Conservation (phyloP, 1,140 invertebrate species). For the Penaeus japonicus region DNA sequence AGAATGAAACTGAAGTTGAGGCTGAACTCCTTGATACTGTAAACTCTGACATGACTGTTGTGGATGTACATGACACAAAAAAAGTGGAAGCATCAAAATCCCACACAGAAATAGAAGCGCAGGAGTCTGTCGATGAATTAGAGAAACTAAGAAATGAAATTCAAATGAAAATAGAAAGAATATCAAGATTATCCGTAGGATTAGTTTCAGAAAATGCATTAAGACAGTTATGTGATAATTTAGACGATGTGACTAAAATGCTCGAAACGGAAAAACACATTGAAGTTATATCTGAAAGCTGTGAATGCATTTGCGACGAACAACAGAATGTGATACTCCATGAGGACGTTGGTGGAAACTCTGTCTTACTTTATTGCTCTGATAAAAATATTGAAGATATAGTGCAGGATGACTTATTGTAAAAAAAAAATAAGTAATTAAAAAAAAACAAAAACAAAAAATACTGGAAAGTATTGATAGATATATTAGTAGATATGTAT, state of each 20-base stretch:
- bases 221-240: background rate
- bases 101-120: background rate
- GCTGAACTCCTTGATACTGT: background rate
- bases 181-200: constrained; percentile 1
- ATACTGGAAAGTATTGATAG: too few species aligned
- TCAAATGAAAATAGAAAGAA: background rate
- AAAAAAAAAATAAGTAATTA: too few species aligned
- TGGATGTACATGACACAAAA: too few species aligned
- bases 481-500: too few species aligned
- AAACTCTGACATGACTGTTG: too few species aligned
- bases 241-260: background rate
- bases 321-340: constrained; percentile 13
- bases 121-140: background rate
- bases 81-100: background rate
- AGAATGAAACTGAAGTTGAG: constrained; percentile 30
- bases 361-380: constrained; percentile 16
- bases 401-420: background rate
- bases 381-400: constrained; percentile 20
- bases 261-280: constrained; percentile 6
- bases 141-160: constrained; percentile 3
- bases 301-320: background rate
- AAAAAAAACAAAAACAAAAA: too few species aligned
- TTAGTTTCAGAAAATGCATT: constrained; percentile 14
- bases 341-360: constrained; percentile 16
- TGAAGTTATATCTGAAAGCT: constrained; percentile 19